Conservation (phyloP, 2,888 invertebrate species). For the Steinernema hermaphroditum region DNA sequence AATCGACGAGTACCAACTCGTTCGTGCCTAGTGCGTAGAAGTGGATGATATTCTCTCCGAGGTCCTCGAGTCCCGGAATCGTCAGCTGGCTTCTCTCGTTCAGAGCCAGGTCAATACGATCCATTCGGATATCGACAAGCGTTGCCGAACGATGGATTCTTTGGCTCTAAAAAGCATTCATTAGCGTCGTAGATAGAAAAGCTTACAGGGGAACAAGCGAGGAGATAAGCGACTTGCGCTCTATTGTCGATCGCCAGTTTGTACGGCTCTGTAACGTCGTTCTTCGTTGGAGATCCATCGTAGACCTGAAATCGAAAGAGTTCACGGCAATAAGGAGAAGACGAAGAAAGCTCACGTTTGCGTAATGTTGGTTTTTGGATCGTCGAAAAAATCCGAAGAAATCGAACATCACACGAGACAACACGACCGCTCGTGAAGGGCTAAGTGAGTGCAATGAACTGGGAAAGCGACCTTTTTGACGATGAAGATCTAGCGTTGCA, state of each 20-base stretch:
- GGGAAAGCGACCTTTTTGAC: no score
- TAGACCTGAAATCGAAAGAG: conserved; percentile 14
- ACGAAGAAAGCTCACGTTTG: not conserved
- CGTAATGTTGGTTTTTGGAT: not conserved
- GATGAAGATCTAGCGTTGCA: no score
- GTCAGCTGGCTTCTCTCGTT: not conserved
- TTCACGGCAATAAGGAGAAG: no score
- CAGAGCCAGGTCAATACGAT: conserved; percentile 1
- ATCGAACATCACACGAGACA: not conserved
- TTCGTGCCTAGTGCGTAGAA: conserved; percentile 3
- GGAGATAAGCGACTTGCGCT: not conserved
- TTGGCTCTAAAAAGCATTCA: not conserved
- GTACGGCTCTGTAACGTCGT: not conserved
- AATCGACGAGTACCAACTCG: conserved; percentile 5
- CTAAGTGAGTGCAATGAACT: not conserved
- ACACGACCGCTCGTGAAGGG: not conserved
- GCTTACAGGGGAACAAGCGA: not conserved
- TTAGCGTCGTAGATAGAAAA: no score
- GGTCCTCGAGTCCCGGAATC: not conserved
- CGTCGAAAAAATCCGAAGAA: conserved; percentile 7
- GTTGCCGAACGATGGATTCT: not conserved
- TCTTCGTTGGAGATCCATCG: not conserved
- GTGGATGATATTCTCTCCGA: not conserved
- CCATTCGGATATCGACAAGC: not conserved
- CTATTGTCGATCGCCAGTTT: not conserved